phyloP scores from a whole-genome alignment of 2,797 vertebrate genomes.

The Chelonia mydas region DNA sequence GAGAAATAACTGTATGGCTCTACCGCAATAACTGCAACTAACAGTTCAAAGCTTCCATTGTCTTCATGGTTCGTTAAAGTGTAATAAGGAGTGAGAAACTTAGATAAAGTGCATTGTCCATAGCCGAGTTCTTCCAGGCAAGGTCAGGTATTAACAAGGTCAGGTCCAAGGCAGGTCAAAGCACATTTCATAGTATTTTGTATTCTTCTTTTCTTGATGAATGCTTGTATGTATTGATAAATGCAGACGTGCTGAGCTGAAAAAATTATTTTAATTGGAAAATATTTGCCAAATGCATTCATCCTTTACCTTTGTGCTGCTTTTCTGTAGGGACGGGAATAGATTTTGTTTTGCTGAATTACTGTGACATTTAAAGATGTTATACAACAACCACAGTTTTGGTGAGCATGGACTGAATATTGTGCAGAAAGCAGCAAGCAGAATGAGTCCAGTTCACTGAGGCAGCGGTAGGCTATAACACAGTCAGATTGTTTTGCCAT shows the following conservation, averaged over 20 bases:
- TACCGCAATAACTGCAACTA: background rate
- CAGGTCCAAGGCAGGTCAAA: background rate
- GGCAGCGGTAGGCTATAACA: slow-evolving; percentile 19
- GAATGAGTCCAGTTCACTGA: slow-evolving; percentile 22
- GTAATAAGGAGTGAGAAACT: background rate
- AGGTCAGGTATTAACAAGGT: background rate
- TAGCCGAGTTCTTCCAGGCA: background rate
- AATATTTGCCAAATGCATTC: background rate
- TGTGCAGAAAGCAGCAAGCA: slow-evolving; percentile 36
- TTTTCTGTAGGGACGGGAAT: background rate
- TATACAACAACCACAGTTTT: slow-evolving; percentile 46
- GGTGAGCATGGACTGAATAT: slow-evolving; percentile 21
- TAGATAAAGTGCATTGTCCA: background rate
- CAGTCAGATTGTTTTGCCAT: slow-evolving; percentile 41
- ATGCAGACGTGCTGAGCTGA: background rate
- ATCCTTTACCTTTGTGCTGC: slow-evolving; percentile 20
- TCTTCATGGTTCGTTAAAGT: background rate
- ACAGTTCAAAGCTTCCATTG: background rate
- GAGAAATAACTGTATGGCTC: background rate
- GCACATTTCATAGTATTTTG: background rate
- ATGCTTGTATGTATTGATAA: background rate
- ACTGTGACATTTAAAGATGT: slow-evolving; percentile 55
- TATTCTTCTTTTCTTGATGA: background rate
- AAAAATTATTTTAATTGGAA: background rate
- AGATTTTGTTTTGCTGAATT: slow-evolving; percentile 56